Conservation (phyloP, 2,113 vertebrate genomes). For the Nibea albiflora region DNA sequence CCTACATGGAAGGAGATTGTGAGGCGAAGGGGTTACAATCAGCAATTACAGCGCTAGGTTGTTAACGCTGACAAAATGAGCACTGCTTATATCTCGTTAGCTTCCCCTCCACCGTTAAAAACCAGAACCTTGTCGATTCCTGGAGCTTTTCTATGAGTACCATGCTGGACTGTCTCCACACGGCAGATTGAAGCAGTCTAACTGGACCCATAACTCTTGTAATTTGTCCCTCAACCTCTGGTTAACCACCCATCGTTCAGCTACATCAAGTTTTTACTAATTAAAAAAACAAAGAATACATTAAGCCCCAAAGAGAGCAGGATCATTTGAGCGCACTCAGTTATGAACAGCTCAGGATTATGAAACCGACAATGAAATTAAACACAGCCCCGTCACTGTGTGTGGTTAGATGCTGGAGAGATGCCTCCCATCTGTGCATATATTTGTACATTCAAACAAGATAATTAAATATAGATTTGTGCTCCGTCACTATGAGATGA, state of each 20-base stretch:
- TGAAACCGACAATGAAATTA: neutral
- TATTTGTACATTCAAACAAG: constrained; percentile 5
- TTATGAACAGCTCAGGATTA: neutral
- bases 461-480: constrained; percentile 30
- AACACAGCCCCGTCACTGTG: neutral
- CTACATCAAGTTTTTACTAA: neutral
- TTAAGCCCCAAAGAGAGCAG: neutral
- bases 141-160: neutral
- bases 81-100: neutral
- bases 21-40: no score
- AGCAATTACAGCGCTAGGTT: no score
- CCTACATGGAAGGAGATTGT: no score
- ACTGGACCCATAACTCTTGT: no score
- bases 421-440: neutral
- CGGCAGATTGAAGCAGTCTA: no score
- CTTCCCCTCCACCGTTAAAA: neutral
- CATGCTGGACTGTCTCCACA: neutral
- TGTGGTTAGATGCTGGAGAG: neutral
- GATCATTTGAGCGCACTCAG: neutral
- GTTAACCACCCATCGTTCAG: neutral
- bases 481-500: neutral
- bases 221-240: no score
- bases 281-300: neutral
- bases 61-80: no score
- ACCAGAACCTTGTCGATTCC: neutral